Evolutionary conservation across 2,888 invertebrate genomes (phyloP).

Genomic region (Autographa pulchrina): DNA sequence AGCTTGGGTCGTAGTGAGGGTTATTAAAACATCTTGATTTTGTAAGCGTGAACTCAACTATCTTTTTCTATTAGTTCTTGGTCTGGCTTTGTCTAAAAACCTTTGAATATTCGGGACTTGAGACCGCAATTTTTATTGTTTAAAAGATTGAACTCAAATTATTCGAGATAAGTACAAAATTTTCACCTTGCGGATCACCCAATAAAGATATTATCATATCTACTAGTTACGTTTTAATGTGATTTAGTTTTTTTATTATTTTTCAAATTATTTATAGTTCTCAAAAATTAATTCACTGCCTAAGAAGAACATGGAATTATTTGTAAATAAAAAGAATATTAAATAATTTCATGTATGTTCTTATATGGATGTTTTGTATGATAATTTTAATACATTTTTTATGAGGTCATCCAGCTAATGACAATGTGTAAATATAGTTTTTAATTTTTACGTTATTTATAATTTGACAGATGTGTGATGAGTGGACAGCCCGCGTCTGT

Average conservation of each 20-base stretch:
- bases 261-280: slow-evolving; percentile 61
- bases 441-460: slow-evolving; percentile 77
- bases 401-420: slow-evolving; percentile 71
- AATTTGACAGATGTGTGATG: slow-evolving; percentile 70
- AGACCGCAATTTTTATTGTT: slow-evolving; percentile 45
- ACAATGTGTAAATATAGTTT: slow-evolving; percentile 84
- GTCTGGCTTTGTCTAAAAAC: not conserved
- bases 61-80: not conserved
- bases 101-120: slow-evolving; percentile 30
- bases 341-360: slow-evolving; percentile 66
- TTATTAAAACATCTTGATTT: slow-evolving; percentile 17
- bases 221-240: slow-evolving; percentile 57
- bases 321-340: slow-evolving; percentile 56
- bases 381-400: slow-evolving; percentile 70
- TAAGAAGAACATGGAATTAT: slow-evolving; percentile 68
- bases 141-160: slow-evolving; percentile 60
- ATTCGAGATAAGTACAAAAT: slow-evolving; percentile 68
- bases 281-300: slow-evolving; percentile 76
- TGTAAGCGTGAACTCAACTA: slow-evolving; percentile 35
- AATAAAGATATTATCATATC: slow-evolving; percentile 57
- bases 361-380: slow-evolving; percentile 71
- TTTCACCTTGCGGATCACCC: slow-evolving; percentile 52
- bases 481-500: slow-evolving; percentile 61
- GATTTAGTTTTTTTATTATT: slow-evolving; percentile 60
- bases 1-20: not conserved